These are phyloP conservation scores for Ctena decussata DNA, from an alignment of 2,888 invertebrate genomes.

Conservation along the genomic window DNA sequence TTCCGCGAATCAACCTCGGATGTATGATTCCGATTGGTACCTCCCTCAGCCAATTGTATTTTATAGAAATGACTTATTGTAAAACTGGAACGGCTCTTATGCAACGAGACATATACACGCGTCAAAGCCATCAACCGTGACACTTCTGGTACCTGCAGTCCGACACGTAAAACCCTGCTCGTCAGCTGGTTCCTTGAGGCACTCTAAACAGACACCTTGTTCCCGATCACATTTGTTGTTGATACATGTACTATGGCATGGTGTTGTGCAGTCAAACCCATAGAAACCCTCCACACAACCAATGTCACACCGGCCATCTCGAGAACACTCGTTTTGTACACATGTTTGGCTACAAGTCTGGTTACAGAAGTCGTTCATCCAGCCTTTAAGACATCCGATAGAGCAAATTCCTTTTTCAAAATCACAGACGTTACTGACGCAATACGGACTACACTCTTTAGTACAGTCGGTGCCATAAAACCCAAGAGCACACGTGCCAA, in stretches of 20 bases:
- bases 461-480: constrained; percentile 21
- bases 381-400: constrained; percentile 38
- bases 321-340: constrained; percentile 11
- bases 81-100: too few species aligned
- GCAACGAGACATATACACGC: too few species aligned
- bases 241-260: constrained; percentile 23
- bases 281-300: constrained; percentile 39
- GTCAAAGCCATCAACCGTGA: neutral
- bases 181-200: neutral
- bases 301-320: constrained; percentile 29
- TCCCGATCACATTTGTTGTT: constrained; percentile 36
- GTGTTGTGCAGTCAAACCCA: constrained; percentile 25
- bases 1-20: too few species aligned
- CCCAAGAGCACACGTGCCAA: constrained; percentile 16
- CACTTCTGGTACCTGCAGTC: constrained; percentile 24
- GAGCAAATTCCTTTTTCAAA: constrained; percentile 31
- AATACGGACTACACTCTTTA: constrained; percentile 14
- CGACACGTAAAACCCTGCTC: constrained; percentile 15
- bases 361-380: constrained; percentile 31
- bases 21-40: too few species aligned
- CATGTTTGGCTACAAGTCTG: constrained; percentile 34
- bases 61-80: too few species aligned
- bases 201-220: constrained; percentile 29
- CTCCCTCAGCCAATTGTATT: too few species aligned
- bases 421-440: constrained; percentile 23